Base-by-base conservation (phyloP, 2,113 vertebrate species). In the Pelusios castaneus region DNA sequence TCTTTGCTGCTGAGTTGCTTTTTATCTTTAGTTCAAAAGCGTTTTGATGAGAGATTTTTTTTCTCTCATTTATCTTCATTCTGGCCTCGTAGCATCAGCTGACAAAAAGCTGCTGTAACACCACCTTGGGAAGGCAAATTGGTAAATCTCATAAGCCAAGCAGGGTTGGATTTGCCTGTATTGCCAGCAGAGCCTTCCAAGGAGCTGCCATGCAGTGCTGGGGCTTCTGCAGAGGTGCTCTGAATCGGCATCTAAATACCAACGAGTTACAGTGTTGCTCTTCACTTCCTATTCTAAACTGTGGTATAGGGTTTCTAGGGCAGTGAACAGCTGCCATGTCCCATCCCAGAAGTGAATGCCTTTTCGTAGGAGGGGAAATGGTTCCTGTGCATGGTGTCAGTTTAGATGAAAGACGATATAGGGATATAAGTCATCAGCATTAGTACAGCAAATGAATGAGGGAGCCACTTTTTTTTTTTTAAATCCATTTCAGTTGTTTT, bases 51-150 rank as follows among this genome's bases (percentile, higher is more conserved):
- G 47, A 52, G 76, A 83, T 92, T 94, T 95, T 94, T 95, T 25
- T 93, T 54, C 54, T 85, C 58, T 80, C 91, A 82, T 94, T 95
- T 96, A 58, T 97, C 94, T 97, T 96, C 86, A 83, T 96, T 95
- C 92, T 91, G 94, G 85, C 80, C 60, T 94, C 47, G 0, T 91
- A 75, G 90, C 84, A 85, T 89, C 54, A 0, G 11, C 88, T 93
- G 94, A 96, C 88, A 92, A 73, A 58, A 47, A 6, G 52, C 88
- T 60, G 89, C 84, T 80, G 73, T 82, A 1, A 5, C 38, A n/a
- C 43, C 0, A 31, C 88, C 91, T 51, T 54, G 90, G 93, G 84
- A 87, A 88, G 88, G 76, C 78, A 67, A 91, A 45, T 55, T 89
- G 92, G 92, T 95, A 84, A 90, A 94, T 94, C 89, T 70, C 49